phyloP scores from a whole-genome alignment of 2,888 invertebrate species.

The Pediacus dermestoides region DNA sequence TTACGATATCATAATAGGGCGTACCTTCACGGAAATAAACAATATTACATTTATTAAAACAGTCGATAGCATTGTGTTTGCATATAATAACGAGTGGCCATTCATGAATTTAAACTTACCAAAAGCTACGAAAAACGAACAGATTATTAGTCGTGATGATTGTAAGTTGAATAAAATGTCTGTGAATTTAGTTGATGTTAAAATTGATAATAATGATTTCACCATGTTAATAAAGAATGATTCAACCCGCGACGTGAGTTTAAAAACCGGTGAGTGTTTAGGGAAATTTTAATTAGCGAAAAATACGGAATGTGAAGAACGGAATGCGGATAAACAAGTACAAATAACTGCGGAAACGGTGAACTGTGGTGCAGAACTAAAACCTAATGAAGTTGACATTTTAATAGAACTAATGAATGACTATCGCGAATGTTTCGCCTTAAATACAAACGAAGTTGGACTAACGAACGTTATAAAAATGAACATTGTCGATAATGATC shows the following conservation, averaged over 20 bases:
- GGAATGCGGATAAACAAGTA: not conserved
- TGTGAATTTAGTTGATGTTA: slow-evolving; percentile 1
- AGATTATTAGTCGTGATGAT: not conserved
- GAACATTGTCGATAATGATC: slow-evolving; percentile 16
- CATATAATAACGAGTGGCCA: slow-evolving; percentile 1
- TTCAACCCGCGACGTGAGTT: not conserved
- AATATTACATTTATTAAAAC: not conserved
- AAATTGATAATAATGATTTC: slow-evolving; percentile 2
- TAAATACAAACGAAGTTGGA: slow-evolving; percentile 15
- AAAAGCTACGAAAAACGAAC: not conserved
- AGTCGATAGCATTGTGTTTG: not conserved
- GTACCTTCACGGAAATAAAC: slow-evolving; percentile 22
- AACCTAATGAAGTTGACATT: not conserved
- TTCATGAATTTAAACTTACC: not conserved
- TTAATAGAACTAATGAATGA: slow-evolving; percentile 13
- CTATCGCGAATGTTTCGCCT: slow-evolving; percentile 17
- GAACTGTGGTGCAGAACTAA: not conserved
- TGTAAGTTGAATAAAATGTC: not conserved
- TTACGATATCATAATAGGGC: slow-evolving; percentile 26
- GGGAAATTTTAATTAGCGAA: not conserved
- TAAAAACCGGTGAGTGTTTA: not conserved
- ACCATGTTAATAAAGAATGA: slow-evolving; percentile 7
- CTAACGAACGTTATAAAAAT: slow-evolving; percentile 13
- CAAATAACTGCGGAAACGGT: not conserved
- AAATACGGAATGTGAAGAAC: too few species aligned